Base-by-base conservation (phyloP, 2,797 vertebrate species). In the Phrynocephalus vlangalii region DNA sequence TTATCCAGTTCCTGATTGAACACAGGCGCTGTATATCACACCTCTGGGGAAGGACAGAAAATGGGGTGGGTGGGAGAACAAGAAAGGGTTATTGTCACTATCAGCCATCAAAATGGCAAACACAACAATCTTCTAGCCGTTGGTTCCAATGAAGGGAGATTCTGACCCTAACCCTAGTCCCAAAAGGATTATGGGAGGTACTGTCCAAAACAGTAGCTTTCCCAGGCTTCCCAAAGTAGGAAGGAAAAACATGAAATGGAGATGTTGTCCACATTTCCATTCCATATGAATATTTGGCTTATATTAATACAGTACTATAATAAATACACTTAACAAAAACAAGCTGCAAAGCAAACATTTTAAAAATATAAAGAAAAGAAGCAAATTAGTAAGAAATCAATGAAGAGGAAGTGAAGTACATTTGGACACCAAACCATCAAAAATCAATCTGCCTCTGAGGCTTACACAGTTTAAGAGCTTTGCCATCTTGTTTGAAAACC, bases 1-100 rank as follows among this genome's bases (percentile, higher is more conserved):
- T 92, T 91, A 89, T 91, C 95, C 92, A 93, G 94, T 94, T 97
- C 94, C 93, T 95, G 93, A 30, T 95, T 95, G 83, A 90, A 94
- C 93, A 94, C 94, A 94, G 95, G 94, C 91, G 93, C 95, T 91
- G 92, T 93, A 68, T 92, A 88, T 87, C 86, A 22, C 33, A 0
- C 90, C 92, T 88, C 95, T 84, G 95, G 96, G 96, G 96, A 95
- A 96, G 93, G 94, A 85, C 24, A 76, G 79, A 84, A 88, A 91
- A 1, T 0, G 22, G 13, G 11, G 1, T 0, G 22, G 13, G 11
- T 6, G 16, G 52, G 67, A 56, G 2, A 71, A 44, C 6, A 38
- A 79, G 0, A 66, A n/a, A 89, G 86, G 7, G 79, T 15, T 91
- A 76, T n/a, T 52, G 33, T 33, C 33, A 87, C 63, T 10, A 3